phyloP scores from a whole-genome alignment of 2,888 invertebrate genomes.

The Leucozona laternaria region DNA sequence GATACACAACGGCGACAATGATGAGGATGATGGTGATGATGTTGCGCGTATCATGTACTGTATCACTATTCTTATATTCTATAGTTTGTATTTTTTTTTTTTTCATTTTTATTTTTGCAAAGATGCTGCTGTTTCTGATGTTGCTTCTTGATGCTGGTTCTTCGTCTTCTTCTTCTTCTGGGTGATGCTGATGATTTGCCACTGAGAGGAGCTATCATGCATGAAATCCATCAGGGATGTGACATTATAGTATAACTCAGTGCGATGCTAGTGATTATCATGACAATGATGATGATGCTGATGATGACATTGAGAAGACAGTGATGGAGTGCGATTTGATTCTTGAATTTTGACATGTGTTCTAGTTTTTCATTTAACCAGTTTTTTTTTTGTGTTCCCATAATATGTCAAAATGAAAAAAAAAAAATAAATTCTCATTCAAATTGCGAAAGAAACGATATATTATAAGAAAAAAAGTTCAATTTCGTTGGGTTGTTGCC shows the following conservation, averaged over 20 bases:
- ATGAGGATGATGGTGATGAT: conserved; percentile 62
- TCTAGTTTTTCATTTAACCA: not conserved
- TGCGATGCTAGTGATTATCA: conserved; percentile 39
- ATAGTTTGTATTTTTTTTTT: conserved; percentile 26
- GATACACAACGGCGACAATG: conserved; percentile 71
- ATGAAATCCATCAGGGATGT: conserved; percentile 72
- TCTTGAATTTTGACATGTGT: conserved; percentile 47
- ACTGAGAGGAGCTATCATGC: conserved; percentile 72
- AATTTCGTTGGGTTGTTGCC: not conserved
- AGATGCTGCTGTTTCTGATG: conserved; percentile 44
- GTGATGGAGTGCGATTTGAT: conserved; percentile 62
- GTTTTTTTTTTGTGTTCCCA: not conserved
- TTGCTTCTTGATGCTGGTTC: conserved; percentile 28
- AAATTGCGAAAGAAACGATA: not conserved
- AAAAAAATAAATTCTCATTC: not conserved
- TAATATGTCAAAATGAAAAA: not conserved
- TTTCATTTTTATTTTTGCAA: conserved; percentile 32
- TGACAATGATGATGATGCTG: conserved; percentile 31
- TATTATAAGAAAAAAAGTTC: not conserved
- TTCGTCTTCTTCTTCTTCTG: conserved; percentile 49
- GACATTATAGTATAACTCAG: conserved; percentile 35
- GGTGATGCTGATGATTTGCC: conserved; percentile 63
- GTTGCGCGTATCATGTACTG: conserved; percentile 70
- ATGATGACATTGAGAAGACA: conserved; percentile 63
- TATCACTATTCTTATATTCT: conserved; percentile 32